Evolutionary conservation across 2,113 vertebrate species (phyloP).

Genomic region (Sinocyclocheilus maitianheensis): DNA sequence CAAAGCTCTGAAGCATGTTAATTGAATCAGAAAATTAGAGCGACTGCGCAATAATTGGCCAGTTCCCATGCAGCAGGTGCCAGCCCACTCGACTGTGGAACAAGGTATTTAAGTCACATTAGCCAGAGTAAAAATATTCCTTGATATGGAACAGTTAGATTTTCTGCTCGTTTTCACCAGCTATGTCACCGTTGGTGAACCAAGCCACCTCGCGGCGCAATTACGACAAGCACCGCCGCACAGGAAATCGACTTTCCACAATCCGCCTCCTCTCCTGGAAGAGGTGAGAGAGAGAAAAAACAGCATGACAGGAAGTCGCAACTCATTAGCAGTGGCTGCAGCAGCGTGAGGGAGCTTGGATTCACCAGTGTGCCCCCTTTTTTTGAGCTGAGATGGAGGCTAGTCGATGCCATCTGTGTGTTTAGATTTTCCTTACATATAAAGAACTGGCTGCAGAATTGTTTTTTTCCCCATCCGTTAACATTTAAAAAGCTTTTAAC

Average conservation of each 20-base stretch:
- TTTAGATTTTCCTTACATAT: constrained; percentile 6
- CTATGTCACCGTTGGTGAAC: constrained; percentile 78
- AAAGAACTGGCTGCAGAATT: background rate
- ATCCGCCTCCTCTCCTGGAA: constrained; percentile 45
- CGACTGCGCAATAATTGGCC: constrained; percentile 98
- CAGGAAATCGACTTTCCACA: constrained; percentile 57
- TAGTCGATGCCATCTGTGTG: constrained; percentile 23
- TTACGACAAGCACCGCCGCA: constrained; percentile 52
- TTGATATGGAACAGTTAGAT: constrained; percentile 97
- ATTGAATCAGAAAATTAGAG: constrained; percentile 99
- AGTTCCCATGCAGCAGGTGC: constrained; percentile 99
- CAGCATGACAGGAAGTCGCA: constrained; percentile 41
- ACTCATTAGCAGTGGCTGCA: constrained; percentile 46
- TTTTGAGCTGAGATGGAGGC: constrained; percentile 36
- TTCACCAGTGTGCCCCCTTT: constrained; percentile 31
- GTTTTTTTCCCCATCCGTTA: background rate
- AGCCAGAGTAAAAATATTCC: constrained; percentile 97
- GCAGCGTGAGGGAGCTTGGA: constrained; percentile 5
- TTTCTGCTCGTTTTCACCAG: constrained; percentile 94
- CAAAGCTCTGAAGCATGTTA: constrained; percentile 99
- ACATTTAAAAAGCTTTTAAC: background rate
- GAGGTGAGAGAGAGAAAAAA: constrained; percentile 39
- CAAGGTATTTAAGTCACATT: constrained; percentile 99
- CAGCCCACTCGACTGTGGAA: constrained; percentile 99
- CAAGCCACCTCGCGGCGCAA: constrained; percentile 57